These are phyloP conservation scores for Stercorarius parasiticus DNA, from an alignment of 2,113 vertebrate genomes.

Conservation along the genomic window DNA sequence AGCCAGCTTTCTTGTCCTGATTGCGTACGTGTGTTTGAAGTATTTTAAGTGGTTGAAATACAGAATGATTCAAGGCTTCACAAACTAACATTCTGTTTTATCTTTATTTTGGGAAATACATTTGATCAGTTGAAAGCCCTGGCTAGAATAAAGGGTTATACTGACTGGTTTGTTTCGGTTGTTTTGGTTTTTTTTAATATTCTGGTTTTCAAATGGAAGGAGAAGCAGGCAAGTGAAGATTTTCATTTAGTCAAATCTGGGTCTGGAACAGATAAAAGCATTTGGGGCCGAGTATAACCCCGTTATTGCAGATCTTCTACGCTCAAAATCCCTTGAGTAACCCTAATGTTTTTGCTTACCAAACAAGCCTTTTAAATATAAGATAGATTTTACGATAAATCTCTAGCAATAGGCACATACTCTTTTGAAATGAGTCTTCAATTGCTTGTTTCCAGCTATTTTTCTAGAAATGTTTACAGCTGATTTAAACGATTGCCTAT, in stretches of 20 bases:
- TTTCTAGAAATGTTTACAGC: not conserved
- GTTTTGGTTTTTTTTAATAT: not conserved
- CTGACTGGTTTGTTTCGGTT: not conserved
- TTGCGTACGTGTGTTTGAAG: constrained; percentile 15
- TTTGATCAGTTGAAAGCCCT: constrained; percentile 42
- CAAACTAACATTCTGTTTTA: constrained; percentile 46
- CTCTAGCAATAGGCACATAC: not conserved
- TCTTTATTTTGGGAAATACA: constrained; percentile 49
- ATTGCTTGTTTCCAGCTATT: not conserved
- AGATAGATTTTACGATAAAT: not conserved
- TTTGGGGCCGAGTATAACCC: not conserved
- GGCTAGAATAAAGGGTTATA: not conserved
- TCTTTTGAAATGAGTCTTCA: not conserved
- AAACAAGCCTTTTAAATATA: not conserved
- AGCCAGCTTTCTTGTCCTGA: constrained; percentile 14
- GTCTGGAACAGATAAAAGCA: constrained; percentile 1
- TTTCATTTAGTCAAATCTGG: constrained; percentile 24
- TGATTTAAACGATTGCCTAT: not conserved
- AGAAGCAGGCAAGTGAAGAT: not conserved
- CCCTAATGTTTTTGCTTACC: not conserved
- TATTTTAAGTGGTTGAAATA: constrained; percentile 33
- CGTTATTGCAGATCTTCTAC: not conserved
- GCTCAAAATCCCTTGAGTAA: not conserved
- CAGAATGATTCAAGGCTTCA: constrained; percentile 29
- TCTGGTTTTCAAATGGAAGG: not conserved